Base-by-base conservation (phyloP, 2,888 invertebrate species). In the Acrobasis consociella region DNA sequence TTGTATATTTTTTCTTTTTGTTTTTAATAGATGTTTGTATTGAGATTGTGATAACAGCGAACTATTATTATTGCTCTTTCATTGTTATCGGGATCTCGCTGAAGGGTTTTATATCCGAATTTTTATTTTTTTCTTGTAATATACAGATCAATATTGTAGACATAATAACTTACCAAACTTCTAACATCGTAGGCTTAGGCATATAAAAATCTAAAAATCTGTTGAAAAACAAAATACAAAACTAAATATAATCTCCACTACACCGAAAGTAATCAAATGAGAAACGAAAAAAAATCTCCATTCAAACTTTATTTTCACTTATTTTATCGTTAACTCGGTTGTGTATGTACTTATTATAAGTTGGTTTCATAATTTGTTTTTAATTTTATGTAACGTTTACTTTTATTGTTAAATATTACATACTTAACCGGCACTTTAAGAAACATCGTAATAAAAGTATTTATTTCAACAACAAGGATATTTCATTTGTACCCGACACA, bases 261-360 rank as follows among this genome's bases (percentile, higher is more conserved):
- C 87, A 89, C 87, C 81, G 85, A 90, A 46, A 86, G 75, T 86
- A 85, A 81, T 67, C 68, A 75, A 76, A 73, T 81, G 80, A 80
- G 80, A 77, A 73, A 73, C 70, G 71, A 74, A 72, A 71, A 73
- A 72, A 75, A 73, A 76, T 74, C 72, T 73, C 80, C 81, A 83
- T 82, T 81, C 77, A 76, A 70, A 73, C 67, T 73, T 72, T 73
- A 79, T 81, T 80, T 76, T 71, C 73, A 77, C 76, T 78, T 84
- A 79, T 76, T 82, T 74, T 83, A 85, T 82, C 77, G 75, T 85
- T 86, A 82, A 85, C 86, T 90, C 87, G 91, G 90, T 92, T 92
- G 89, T 91, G 92, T 93, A 87, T 91, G 91, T 94, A 94, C 93
- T 93, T 93, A 93, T 93, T 77, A 78, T 88, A 87, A 86, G 83